Evolutionary conservation across 2,888 invertebrate species (phyloP).

Genomic region (Yponomeuta sedellus): DNA sequence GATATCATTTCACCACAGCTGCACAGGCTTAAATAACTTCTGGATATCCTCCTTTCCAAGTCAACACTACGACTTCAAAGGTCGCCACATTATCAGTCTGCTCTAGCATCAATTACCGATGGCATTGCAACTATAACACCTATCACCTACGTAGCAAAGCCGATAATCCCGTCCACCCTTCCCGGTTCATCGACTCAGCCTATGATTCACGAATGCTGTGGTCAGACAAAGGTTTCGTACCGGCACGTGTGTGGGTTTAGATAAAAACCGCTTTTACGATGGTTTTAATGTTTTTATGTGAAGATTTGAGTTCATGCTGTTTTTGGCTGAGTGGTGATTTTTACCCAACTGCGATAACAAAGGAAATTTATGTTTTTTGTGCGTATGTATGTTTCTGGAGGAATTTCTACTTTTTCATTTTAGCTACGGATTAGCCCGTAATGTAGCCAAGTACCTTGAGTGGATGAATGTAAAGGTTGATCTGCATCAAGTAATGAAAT

Average conservation of each 20-base stretch:
- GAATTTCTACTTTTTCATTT: no score
- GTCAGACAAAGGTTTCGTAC: conserved; percentile 29
- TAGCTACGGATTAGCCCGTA: no score
- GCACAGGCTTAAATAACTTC: no score
- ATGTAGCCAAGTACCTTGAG: no score
- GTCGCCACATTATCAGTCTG: not conserved
- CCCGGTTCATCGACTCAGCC: conserved; percentile 12
- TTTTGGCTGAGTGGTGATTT: not conserved
- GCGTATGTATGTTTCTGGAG: no score
- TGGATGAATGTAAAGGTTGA: no score
- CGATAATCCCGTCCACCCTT: not conserved
- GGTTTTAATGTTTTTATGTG: conserved; percentile 4
- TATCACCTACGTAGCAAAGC: not conserved
- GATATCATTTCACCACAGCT: no score
- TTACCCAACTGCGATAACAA: not conserved
- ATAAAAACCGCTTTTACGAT: conserved; percentile 23
- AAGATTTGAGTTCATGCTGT: not conserved
- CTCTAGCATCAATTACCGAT: not conserved
- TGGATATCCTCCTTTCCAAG: not conserved
- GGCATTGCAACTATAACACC: not conserved
- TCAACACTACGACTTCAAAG: not conserved
- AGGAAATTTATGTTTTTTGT: not conserved
- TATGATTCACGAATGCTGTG: conserved; percentile 23
- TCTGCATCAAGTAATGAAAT: no score
- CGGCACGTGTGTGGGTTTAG: conserved; percentile 31